Conservation (phyloP, 2,888 invertebrate species). For the Ornithoptera priamus region DNA sequence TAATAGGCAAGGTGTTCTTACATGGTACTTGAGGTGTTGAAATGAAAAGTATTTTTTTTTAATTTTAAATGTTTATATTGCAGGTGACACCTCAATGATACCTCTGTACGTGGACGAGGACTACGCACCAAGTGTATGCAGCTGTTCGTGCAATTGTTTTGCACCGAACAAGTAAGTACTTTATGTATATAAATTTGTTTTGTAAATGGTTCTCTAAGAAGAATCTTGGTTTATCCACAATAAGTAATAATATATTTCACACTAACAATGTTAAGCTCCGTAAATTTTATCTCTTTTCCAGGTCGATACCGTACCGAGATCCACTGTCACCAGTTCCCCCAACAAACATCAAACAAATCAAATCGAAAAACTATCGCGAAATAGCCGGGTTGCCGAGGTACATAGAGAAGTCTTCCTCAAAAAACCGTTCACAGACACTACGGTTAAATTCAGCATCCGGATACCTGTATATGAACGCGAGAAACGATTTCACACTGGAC, state of each 20-base stretch:
- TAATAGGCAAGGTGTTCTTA: too few relatives aligned
- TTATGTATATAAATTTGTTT: too few relatives aligned
- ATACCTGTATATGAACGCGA: conserved; percentile 75
- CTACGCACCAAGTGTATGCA: conserved; percentile 72
- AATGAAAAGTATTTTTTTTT: not conserved
- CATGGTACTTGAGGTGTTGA: too few relatives aligned
- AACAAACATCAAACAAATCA: conserved; percentile 64
- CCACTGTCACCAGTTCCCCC: conserved; percentile 70
- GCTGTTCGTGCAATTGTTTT: conserved; percentile 74
- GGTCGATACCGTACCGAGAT: conserved; percentile 68
- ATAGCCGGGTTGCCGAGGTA: conserved; percentile 63
- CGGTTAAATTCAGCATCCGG: conserved; percentile 75
- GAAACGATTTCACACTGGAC: conserved; percentile 72
- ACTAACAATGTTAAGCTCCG: not conserved
- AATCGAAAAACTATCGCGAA: conserved; percentile 59
- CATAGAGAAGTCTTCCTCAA: conserved; percentile 67
- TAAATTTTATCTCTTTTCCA: conserved; percentile 41
- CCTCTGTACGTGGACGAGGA: conserved; percentile 71
- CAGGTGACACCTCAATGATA: conserved; percentile 68
- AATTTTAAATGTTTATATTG: conserved; percentile 2
- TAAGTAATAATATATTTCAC: too few relatives aligned
- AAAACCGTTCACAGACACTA: conserved; percentile 64
- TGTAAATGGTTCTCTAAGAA: not conserved
- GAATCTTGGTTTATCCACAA: not conserved
- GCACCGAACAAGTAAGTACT: conserved; percentile 64